phyloP scores from a whole-genome alignment of 2,797 vertebrate species.

The Artibeus lituratus region DNA sequence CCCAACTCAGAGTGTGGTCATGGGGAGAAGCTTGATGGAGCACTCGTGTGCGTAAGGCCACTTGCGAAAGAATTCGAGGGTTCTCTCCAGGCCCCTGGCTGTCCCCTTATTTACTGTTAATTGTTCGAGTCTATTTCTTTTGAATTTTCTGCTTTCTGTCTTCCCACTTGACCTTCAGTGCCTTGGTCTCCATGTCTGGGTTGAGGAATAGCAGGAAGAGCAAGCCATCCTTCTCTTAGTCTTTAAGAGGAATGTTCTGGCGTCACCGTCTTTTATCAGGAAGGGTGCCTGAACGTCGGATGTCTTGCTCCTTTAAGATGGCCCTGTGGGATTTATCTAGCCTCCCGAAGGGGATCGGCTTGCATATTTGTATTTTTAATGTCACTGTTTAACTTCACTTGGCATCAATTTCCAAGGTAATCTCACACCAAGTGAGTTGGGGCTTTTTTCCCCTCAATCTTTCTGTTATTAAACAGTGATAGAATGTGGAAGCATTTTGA shows the following conservation, averaged over 20 bases:
- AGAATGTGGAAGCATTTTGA: not conserved
- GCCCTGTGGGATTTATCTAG: not conserved
- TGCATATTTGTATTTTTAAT: accelerated
- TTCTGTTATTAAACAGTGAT: not conserved
- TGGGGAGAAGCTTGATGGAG: not conserved
- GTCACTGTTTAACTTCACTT: not conserved
- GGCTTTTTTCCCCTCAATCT: not conserved
- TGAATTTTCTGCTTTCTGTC: not conserved
- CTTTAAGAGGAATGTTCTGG: not conserved
- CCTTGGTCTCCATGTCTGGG: not conserved
- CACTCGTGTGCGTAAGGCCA: accelerated
- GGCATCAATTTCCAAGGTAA: not conserved
- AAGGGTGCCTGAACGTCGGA: not conserved
- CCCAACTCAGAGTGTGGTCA: too few species aligned
- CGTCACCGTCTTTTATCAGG: not conserved
- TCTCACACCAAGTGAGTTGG: not conserved
- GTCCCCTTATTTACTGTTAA: not conserved
- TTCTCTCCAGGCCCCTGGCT: not conserved
- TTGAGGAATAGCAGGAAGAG: not conserved
- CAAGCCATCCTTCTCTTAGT: not conserved
- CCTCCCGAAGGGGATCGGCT: not conserved
- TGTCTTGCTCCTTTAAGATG: not conserved
- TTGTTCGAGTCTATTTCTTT: not conserved
- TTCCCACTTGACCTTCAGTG: not conserved
- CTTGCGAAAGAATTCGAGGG: not conserved